phyloP scores from a whole-genome alignment of 1,140 invertebrate genomes.

The Grapholita molesta region DNA sequence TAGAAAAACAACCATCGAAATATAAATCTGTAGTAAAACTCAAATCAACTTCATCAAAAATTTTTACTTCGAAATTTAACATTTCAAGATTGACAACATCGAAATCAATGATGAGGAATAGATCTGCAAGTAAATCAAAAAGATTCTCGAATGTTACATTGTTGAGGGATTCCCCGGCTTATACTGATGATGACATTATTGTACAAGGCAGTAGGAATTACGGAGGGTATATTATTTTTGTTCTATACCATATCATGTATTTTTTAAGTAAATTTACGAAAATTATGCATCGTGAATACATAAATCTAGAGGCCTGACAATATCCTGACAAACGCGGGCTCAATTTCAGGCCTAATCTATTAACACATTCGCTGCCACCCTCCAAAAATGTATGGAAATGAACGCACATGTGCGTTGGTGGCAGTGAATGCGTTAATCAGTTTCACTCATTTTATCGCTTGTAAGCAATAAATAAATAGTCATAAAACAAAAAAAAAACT shows the following conservation, averaged over 20 bases:
- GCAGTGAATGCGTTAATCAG: too few species aligned
- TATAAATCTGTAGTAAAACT: conserved; percentile 38
- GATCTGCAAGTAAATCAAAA: conserved; percentile 5
- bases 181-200: conserved; percentile 19
- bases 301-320: too few species aligned
- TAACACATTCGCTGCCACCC: too few species aligned
- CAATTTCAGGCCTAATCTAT: too few species aligned
- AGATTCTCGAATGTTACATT: not conserved
- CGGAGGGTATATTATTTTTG: conserved; percentile 16
- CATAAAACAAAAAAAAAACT: too few species aligned
- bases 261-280: not conserved
- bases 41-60: conserved; percentile 31
- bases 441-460: too few species aligned
- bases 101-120: not conserved
- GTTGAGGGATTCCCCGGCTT: not conserved
- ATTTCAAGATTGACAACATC: not conserved
- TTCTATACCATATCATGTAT: not conserved
- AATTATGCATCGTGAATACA: too few species aligned
- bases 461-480: too few species aligned
- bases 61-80: conserved; percentile 30
- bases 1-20: conserved; percentile 30
- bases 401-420: too few species aligned
- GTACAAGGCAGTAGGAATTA: conserved; percentile 9
- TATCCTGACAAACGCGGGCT: too few species aligned
- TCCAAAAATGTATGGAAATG: too few species aligned